Percentiles rank a stretch among this genome's conserved stretches.
Conservation (phyloP, 2,888 invertebrate genomes). For the Branchellion lobata region DNA sequence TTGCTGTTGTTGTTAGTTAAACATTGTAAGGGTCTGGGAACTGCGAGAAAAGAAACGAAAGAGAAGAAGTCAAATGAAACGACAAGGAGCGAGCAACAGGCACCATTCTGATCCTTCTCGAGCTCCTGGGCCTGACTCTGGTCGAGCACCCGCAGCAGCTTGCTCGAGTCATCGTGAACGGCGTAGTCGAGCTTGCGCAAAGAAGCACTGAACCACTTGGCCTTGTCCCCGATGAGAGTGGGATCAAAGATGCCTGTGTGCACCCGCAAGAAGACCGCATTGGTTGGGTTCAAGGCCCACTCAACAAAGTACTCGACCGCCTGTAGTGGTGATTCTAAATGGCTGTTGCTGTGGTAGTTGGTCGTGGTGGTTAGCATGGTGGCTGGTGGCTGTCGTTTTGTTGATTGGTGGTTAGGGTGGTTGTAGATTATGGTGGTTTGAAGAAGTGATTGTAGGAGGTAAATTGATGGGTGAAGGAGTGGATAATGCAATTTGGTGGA, state of each 20-base stretch:
- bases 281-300: conserved; percentile 94
- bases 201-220: conserved; percentile 81
- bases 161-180: conserved; percentile 81
- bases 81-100: no score
- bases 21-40: no score
- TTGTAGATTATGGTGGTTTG: no score
- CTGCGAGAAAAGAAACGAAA: no score
- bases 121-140: conserved; percentile 54
- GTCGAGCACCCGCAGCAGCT: conserved; percentile 57
- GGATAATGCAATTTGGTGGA: no score
- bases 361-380: not conserved
- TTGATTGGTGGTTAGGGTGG: no score
- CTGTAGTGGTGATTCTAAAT: conserved; percentile 62
- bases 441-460: no score
- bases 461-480: no score
- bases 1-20: no score
- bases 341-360: no score
- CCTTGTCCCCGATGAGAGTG: conserved; percentile 91
- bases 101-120: conserved; percentile 48
- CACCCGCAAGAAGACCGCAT: conserved; percentile 93
- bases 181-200: conserved; percentile 83
- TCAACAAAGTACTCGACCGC: conserved; percentile 98
- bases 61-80: no score
- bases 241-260: conserved; percentile 93
- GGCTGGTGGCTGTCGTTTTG: not conserved